phyloP scores from a whole-genome alignment of 2,888 invertebrate genomes.

The Chrysomela aeneicollis region DNA sequence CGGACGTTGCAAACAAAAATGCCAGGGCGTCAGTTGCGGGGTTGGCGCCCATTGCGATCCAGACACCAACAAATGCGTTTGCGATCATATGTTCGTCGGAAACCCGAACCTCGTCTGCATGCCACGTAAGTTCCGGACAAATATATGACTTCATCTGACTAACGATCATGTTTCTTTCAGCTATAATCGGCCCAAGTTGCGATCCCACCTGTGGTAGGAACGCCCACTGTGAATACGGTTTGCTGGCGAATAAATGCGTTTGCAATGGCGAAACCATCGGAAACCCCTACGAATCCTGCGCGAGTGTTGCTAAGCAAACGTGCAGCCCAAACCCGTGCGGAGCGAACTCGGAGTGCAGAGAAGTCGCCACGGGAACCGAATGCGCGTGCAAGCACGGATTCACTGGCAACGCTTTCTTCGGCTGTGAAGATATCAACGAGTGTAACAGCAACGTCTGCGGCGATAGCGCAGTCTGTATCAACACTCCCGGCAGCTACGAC shows the following conservation, averaged over 20 bases:
- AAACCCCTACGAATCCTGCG: slow-evolving; percentile 87
- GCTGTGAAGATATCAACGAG: slow-evolving; percentile 84
- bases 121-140: slow-evolving; percentile 76
- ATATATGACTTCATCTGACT: slow-evolving; percentile 38
- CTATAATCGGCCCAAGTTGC: slow-evolving; percentile 80
- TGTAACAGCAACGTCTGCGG: slow-evolving; percentile 83
- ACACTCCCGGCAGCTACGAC: slow-evolving; percentile 87
- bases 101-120: slow-evolving; percentile 89
- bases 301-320: slow-evolving; percentile 72
- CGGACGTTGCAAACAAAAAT: slow-evolving; percentile 88
- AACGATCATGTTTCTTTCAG: slow-evolving; percentile 62
- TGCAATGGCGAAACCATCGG: slow-evolving; percentile 86
- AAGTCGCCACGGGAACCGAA: slow-evolving; percentile 76
- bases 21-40: slow-evolving; percentile 87
- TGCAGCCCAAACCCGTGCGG: slow-evolving; percentile 81
- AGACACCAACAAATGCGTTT: slow-evolving; percentile 82
- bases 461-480: slow-evolving; percentile 87
- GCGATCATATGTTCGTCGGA: slow-evolving; percentile 87
- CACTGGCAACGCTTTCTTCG: slow-evolving; percentile 85
- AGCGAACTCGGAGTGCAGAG: slow-evolving; percentile 79
- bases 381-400: slow-evolving; percentile 86
- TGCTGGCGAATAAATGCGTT: slow-evolving; percentile 75
- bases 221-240: slow-evolving; percentile 86
- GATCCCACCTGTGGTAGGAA: slow-evolving; percentile 82
- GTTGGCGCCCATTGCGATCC: slow-evolving; percentile 87